phyloP scores from a whole-genome alignment of 2,888 invertebrate genomes.

The Notodonta dromedarius region DNA sequence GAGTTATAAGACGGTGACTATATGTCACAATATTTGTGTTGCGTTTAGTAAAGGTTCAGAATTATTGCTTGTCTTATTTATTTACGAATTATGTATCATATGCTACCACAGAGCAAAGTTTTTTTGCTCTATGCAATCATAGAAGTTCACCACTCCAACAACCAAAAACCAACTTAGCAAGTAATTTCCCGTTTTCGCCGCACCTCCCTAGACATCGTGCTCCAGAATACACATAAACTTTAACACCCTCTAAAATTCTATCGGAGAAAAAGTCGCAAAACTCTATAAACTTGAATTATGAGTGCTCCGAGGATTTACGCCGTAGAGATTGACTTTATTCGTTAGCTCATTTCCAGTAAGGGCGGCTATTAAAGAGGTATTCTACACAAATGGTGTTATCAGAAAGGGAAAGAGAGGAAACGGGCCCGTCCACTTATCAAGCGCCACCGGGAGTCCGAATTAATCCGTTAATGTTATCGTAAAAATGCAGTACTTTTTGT shows the following conservation, averaged over 20 bases:
- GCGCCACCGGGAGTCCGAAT: constrained; percentile 45
- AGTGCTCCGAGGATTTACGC: constrained; percentile 72
- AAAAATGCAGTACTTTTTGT: constrained; percentile 34
- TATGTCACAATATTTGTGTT: too few relatives aligned
- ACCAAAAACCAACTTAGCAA: constrained; percentile 6
- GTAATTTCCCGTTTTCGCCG: not conserved
- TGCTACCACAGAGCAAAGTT: not conserved
- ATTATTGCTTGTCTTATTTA: too few relatives aligned
- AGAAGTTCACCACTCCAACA: not conserved
- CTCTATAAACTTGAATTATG: constrained; percentile 79
- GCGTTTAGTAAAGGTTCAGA: too few relatives aligned
- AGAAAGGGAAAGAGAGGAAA: constrained; percentile 51
- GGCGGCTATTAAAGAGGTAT: constrained; percentile 69
- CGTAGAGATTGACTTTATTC: constrained; percentile 75
- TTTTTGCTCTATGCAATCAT: not conserved
- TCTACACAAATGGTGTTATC: constrained; percentile 68
- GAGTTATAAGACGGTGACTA: too few relatives aligned
- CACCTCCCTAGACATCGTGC: constrained; percentile 16
- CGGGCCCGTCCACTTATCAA: constrained; percentile 59
- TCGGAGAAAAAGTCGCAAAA: constrained; percentile 57
- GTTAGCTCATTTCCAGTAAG: constrained; percentile 69
- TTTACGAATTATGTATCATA: too few relatives aligned
- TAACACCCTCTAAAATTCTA: constrained; percentile 53
- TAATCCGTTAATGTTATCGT: constrained; percentile 43
- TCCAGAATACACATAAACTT: constrained; percentile 47